Evolutionary conservation across 2,113 vertebrate genomes (phyloP).

Genomic region (Plecturocebus donacophilus): DNA sequence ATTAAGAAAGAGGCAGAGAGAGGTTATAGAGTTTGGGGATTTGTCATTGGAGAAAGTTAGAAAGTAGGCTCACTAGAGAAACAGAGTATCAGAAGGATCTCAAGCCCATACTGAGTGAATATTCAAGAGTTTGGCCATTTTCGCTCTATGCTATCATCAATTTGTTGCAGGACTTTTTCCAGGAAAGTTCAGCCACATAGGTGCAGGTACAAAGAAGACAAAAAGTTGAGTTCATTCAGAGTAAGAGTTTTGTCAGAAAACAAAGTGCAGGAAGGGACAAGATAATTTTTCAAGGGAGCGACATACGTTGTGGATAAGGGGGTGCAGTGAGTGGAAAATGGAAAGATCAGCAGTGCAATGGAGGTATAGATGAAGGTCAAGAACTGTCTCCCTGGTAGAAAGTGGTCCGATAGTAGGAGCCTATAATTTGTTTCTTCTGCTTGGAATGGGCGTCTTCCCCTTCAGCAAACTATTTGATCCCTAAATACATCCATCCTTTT

Average conservation of each 20-base stretch:
- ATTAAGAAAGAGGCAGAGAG: neutral
- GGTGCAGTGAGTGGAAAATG: neutral
- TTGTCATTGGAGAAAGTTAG: neutral
- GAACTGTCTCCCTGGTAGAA: neutral
- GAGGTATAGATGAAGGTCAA: neutral
- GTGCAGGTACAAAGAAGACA: neutral
- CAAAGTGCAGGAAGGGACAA: neutral
- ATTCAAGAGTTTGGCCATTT: neutral
- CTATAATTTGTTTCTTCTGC: neutral
- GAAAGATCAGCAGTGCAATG: neutral
- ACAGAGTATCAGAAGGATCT: neutral
- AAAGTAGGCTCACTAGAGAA: neutral
- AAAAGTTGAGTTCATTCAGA: neutral
- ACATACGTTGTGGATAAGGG: neutral
- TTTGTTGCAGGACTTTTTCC: neutral
- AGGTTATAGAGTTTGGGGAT: neutral
- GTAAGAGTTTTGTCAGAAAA: neutral
- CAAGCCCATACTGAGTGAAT: neutral
- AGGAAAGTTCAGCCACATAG: neutral
- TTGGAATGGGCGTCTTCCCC: neutral
- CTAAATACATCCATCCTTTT: neutral
- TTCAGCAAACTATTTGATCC: constrained; percentile 9
- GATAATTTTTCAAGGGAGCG: neutral
- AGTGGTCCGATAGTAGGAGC: neutral
- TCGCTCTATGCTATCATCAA: constrained; percentile 7